Evolutionary conservation across 2,113 vertebrate species (phyloP).

Genomic region (Zapornia atra): DNA sequence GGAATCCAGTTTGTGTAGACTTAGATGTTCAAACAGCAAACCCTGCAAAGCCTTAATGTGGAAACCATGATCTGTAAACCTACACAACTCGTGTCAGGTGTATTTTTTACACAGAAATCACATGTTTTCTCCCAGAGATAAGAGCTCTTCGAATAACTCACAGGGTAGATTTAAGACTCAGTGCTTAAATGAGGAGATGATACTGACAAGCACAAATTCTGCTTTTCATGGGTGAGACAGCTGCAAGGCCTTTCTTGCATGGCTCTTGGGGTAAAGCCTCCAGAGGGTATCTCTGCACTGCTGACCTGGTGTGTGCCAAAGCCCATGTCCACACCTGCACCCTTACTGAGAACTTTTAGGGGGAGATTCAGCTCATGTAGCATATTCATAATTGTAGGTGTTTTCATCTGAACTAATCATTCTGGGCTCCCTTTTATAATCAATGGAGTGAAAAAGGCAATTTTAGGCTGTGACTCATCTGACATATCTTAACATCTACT

Average conservation of each 20-base stretch:
- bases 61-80: neutral
- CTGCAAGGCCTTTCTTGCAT: neutral
- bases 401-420: conserved; percentile 14
- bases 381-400: neutral
- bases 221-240: neutral
- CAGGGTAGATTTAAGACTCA: neutral
- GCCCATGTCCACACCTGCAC: neutral
- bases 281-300: neutral
- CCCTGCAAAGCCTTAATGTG: neutral
- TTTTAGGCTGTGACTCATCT: conserved; percentile 45
- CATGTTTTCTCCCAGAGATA: neutral
- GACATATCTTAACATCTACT: conserved; percentile 38
- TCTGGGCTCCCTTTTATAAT: conserved; percentile 9
- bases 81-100: neutral
- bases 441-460: conserved; percentile 26
- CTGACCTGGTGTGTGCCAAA: neutral
- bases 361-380: neutral
- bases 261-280: neutral
- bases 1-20: neutral
- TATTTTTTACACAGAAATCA: neutral
- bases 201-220: neutral
- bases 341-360: neutral
- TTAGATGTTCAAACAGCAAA: neutral
- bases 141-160: neutral
- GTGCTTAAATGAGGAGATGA: neutral